Evolutionary conservation across 2,113 vertebrate species (phyloP).

Genomic region (Prunella fulvescens): DNA sequence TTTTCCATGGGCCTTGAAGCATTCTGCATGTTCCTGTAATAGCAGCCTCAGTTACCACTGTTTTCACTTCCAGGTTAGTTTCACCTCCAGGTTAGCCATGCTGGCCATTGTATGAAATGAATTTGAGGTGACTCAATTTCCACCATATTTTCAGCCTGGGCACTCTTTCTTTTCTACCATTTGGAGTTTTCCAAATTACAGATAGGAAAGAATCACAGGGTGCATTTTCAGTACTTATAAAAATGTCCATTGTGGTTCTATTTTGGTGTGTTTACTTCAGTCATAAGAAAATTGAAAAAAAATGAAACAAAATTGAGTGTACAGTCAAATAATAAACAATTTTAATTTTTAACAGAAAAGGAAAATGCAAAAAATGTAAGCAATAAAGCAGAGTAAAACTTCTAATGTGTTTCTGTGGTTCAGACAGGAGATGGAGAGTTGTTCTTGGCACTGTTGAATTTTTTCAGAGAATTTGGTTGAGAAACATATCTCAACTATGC

Average conservation of each 20-base stretch:
- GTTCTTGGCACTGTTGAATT: constrained; percentile 16
- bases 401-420: neutral
- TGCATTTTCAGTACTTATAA: neutral
- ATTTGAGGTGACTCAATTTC: neutral
- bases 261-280: neutral
- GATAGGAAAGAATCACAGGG: neutral
- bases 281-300: neutral
- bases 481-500: constrained; percentile 20
- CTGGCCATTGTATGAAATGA: neutral
- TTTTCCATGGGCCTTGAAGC: neutral
- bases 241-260: neutral
- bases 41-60: neutral
- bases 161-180: neutral
- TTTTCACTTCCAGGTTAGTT: neutral
- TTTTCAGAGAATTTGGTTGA: constrained; percentile 22
- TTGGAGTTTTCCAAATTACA: constrained; percentile 1
- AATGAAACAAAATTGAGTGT: neutral
- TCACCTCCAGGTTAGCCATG: neutral
- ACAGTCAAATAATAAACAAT: neutral
- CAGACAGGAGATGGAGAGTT: neutral
- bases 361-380: neutral
- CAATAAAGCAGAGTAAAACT: neutral
- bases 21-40: neutral
- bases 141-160: neutral
- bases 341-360: neutral